Evolutionary conservation across 2,888 invertebrate species (phyloP), one percentile per base, ranked within the genome.

Genomic region (Euzophera pinguis): DNA sequence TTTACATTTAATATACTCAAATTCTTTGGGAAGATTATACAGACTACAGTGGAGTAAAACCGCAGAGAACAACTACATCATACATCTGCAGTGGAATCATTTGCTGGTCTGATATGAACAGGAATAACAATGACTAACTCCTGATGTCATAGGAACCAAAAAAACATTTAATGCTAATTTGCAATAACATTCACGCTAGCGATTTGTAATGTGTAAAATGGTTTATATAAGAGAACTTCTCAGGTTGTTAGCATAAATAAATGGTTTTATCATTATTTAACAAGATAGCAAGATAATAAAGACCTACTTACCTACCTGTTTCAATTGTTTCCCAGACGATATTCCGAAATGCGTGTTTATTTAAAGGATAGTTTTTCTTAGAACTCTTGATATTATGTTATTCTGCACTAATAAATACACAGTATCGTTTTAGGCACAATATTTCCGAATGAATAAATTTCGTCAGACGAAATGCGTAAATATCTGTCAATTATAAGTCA

Each of bases 91-190:
- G 22, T 22, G 22, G 5, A 22, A 22, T 22, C 22, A 3, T 22
- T 22, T 22, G 5, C 22, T 22, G 22, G 22, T 7, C 32, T 32
- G 10, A 6, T 32, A 9, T 7, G 3, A 32, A 10, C 3, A 10
- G 8, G 10, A 9, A 32, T 6, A 59, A 60, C 52, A 48, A 72
- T 80, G 77, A 82, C 71, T 81, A 81, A 79, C 55, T 56, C 55
- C 74, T 82, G 78, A 83, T 81, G 81, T 83, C 81, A 82, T 75
- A 56, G 43, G 32, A 56, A 47, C 22, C 5, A 22, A 3, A 32
- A 32, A 32, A 32, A 4, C 8, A 4, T 32, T 1, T 6, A 32
- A 7, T 9, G 32, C 32, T 32, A 32, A 32, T 9, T 10, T 27
- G 1, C 13, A 16, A 10, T n/a, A 16, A 10, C 14, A 16, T 45